Base-by-base conservation (phyloP, 2,113 vertebrate genomes). In the Melanerpes formicivorus region DNA sequence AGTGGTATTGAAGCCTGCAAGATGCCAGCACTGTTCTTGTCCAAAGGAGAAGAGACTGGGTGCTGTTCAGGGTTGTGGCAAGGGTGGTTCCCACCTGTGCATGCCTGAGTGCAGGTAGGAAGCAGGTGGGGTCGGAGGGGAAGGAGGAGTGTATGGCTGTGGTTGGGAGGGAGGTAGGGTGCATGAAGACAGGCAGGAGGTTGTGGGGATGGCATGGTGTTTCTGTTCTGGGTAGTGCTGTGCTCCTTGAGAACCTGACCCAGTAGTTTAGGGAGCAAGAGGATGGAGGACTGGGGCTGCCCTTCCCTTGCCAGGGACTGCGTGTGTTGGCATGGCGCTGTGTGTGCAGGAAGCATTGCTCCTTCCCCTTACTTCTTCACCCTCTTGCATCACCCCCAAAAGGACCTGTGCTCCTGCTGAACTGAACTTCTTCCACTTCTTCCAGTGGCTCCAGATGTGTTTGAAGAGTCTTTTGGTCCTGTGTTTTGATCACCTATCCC, bases 361-460 rank as follows among this genome's bases (percentile, higher is more conserved):
- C 40, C 70, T 81, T 93, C 60, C 76, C 40, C 19, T 90, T 92
- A 65, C 34, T 90, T 23, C 46, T 88, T 64, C 18, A 18, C n/a
- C 56, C 44, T 74, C 40, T 84, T 87, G 87, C 73, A 56, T 56
- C 54, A 14, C 30, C 15, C 15, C 0, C 58, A 32, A 71, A 87
- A 11, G 25, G 42, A 87, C 90, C 40, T 81, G 80, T 78, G 48
- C 70, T 84, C 29, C 84, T 80, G 46, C 80, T 88, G 84, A 87
- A 71, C 0, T 26, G n/a, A 79, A 19, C 55, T 63, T 73, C 21
- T 40, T 80, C 40, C 17, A 19, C 55, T 63, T 73, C 21, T 40
- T 80, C 40, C 17, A 32, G 40, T 29, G 52, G 52, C 52, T 87
- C 37, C 54, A 77, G 82, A 82, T 74, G 10, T 40, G 9, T 40